Percentiles rank a stretch among this genome's conserved stretches.
Conservation (phyloP, 2,888 invertebrate species). For the Sesia bembeciformis region DNA sequence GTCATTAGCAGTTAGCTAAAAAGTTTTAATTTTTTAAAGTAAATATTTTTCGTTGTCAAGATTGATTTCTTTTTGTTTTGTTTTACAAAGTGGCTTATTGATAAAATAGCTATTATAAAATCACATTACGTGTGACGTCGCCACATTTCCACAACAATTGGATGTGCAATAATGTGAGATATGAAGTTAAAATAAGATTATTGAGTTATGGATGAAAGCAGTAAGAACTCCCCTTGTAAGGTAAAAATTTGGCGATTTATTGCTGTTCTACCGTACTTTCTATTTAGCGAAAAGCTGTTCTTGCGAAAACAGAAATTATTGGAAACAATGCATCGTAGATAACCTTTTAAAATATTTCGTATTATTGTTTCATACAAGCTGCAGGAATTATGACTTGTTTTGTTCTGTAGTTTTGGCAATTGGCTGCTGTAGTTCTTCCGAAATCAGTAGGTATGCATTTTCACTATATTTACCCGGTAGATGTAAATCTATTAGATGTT, state of each 20-base stretch:
- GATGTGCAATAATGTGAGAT: conserved; percentile 55
- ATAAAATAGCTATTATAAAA: conserved; percentile 55
- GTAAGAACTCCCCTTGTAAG: conserved; percentile 68
- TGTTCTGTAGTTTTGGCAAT: too few relatives aligned
- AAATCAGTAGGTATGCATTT: not conserved
- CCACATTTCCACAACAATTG: conserved; percentile 39
- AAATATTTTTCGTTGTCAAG: conserved; percentile 58
- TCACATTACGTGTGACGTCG: conserved; percentile 58
- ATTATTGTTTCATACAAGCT: too few relatives aligned
- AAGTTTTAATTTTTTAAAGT: conserved; percentile 21
- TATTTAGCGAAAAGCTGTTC: conserved; percentile 9
- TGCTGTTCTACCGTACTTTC: conserved; percentile 28
- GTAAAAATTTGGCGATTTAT: conserved; percentile 53
- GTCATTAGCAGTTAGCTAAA: not conserved
- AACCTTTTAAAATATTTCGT: too few relatives aligned
- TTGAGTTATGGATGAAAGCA: conserved; percentile 65
- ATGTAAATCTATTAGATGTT: not conserved
- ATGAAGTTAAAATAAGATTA: conserved; percentile 49
- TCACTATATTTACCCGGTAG: not conserved
- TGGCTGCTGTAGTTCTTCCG: not conserved
- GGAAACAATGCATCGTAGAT: too few relatives aligned
- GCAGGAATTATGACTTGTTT: too few relatives aligned
- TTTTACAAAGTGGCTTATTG: conserved; percentile 63
- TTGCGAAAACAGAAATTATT: too few relatives aligned
- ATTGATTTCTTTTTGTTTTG: conserved; percentile 67